phyloP scores from a whole-genome alignment of 2,888 invertebrate genomes.

The Mesoligia furuncula region DNA sequence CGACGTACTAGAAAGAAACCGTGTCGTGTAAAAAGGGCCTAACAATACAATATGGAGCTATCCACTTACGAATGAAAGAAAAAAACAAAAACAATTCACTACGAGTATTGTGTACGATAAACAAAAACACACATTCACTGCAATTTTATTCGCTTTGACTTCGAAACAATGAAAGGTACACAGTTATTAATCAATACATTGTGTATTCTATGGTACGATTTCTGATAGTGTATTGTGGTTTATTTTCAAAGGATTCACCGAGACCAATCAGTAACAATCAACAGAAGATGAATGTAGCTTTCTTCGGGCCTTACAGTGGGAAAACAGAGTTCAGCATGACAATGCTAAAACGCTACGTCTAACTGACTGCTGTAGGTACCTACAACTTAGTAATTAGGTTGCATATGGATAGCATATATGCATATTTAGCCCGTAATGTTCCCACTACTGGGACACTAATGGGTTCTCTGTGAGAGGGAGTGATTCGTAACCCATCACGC shows the following conservation, averaged over 20 bases:
- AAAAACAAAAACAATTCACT: neutral
- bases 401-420: no score
- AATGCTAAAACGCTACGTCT: no score
- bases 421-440: no score
- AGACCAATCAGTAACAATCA: neutral
- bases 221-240: neutral
- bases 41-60: neutral
- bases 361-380: no score
- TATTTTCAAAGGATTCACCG: neutral
- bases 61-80: neutral
- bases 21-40: no score
- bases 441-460: no score
- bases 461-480: no score
- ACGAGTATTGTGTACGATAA: neutral
- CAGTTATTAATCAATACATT: neutral
- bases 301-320: no score
- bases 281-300: neutral
- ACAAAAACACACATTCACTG: constrained; percentile 6
- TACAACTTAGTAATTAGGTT: no score
- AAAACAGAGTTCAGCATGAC: no score
- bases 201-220: constrained; percentile 2
- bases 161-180: neutral
- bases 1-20: no score
- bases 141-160: constrained; percentile 1
- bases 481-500: no score